These are phyloP conservation scores for Poliocrania exsul DNA, from an alignment of 2,797 vertebrate species.

Conservation along the genomic window DNA sequence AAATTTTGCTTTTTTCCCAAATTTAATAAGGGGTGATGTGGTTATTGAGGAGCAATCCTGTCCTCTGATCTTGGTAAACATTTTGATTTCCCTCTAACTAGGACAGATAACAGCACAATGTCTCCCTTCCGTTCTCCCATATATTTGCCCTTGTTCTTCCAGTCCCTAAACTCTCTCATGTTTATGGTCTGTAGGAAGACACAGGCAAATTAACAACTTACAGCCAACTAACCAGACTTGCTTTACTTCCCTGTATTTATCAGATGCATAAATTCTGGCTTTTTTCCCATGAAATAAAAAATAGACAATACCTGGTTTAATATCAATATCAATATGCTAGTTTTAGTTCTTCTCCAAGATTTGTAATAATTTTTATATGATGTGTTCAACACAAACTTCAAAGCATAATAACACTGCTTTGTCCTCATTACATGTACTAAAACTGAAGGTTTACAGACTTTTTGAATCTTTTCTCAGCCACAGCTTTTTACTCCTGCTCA, in stretches of 20 bases:
- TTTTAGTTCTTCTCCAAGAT: background rate
- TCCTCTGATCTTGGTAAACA: too few relatives aligned
- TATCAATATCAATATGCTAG: background rate
- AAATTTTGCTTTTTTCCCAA: too few relatives aligned
- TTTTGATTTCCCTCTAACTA: too few relatives aligned
- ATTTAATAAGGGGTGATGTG: too few relatives aligned
- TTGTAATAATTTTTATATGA: background rate
- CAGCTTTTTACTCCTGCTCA: background rate
- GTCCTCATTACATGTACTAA: background rate
- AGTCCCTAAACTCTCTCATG: background rate
- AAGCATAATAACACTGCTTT: background rate
- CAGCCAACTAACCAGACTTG: background rate
- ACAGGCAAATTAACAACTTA: background rate
- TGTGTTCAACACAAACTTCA: fast-evolving
- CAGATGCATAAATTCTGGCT: background rate
- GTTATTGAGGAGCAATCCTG: too few relatives aligned
- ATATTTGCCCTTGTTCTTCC: background rate
- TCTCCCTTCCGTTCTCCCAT: fast-evolving
- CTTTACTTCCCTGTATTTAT: background rate
- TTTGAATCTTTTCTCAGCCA: background rate
- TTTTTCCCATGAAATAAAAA: background rate
- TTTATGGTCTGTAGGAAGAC: background rate
- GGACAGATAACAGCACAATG: background rate
- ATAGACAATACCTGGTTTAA: background rate
- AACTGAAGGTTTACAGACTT: background rate